Conservation (phyloP, 1,140 invertebrate genomes). For the Stegodyphus mimosarum region DNA sequence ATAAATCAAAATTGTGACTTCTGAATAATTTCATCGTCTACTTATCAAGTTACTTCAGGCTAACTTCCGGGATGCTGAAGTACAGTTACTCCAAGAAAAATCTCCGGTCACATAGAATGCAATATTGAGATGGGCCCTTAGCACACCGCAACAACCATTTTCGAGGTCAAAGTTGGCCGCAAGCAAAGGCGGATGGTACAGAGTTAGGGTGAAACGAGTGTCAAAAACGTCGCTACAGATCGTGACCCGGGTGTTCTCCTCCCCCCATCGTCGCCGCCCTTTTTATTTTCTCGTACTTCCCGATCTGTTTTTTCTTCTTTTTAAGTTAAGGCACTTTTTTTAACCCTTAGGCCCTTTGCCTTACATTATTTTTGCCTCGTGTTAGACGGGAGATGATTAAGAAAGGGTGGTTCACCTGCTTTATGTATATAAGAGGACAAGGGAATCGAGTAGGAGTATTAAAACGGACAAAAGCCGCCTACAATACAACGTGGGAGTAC, state of each 20-base stretch:
- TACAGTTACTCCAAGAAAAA: too few species aligned
- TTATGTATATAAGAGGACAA: neutral
- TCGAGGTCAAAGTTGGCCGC: constrained; percentile 14
- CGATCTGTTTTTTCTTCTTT: neutral
- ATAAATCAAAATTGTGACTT: too few species aligned
- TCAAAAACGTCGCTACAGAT: neutral
- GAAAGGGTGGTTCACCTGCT: constrained; percentile 11
- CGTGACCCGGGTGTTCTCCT: neutral
- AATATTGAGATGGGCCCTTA: neutral
- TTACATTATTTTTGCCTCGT: neutral
- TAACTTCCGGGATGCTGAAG: too few species aligned
- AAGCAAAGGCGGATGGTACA: constrained; percentile 9
- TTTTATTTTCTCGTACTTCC: neutral
- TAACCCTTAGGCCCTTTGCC: neutral
- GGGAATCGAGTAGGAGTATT: constrained; percentile 3
- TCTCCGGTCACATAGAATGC: neutral
- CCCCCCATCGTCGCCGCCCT: neutral
- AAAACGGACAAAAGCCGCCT: constrained; percentile 7
- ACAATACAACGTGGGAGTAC: neutral
- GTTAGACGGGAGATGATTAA: neutral
- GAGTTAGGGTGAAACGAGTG: neutral
- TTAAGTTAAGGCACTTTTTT: too few species aligned
- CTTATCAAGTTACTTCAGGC: too few species aligned
- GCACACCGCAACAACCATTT: neutral
- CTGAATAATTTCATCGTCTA: too few species aligned